Percentiles rank a stretch among this genome's conserved stretches.
These are phyloP conservation scores for Harlomillsia oculata DNA, from an alignment of 1,140 invertebrate species.

Conservation along the genomic window DNA sequence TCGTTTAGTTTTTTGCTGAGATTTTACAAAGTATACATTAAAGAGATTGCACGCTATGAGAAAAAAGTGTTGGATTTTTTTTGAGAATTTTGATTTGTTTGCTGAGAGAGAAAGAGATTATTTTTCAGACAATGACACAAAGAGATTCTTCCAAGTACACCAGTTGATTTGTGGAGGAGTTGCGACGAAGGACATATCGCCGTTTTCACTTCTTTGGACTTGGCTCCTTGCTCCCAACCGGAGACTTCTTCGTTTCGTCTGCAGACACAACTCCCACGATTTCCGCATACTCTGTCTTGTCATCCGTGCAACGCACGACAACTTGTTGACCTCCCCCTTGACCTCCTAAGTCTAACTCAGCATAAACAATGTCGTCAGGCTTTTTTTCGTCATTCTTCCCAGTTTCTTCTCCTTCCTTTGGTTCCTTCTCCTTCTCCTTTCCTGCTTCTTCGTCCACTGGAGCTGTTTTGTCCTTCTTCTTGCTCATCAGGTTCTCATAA, in stretches of 20 bases:
- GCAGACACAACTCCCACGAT: constrained; percentile 42
- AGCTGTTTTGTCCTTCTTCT: constrained; percentile 33
- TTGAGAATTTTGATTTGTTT: background rate
- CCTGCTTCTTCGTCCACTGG: constrained; percentile 30
- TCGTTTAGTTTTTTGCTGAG: too few species aligned
- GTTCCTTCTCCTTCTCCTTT: constrained; percentile 27
- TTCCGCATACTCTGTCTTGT: constrained; percentile 54
- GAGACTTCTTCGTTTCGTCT: constrained; percentile 18
- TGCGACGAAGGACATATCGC: background rate
- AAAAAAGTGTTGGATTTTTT: background rate
- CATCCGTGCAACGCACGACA: constrained; percentile 41
- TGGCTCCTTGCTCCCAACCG: constrained; percentile 11
- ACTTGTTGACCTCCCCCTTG: constrained; percentile 29
- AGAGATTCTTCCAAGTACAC: background rate
- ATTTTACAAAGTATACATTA: too few species aligned
- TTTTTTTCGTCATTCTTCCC: constrained; percentile 22
- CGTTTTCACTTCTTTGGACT: constrained; percentile 28
- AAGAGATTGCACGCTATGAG: background rate
- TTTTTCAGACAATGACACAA: background rate
- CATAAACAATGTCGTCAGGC: constrained; percentile 49
- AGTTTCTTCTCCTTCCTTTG: constrained; percentile 2
- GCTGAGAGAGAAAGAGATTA: background rate
- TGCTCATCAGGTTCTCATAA: constrained; percentile 30
- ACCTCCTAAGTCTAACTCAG: constrained; percentile 48
- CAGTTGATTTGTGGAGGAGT: background rate